Percentiles rank a stretch among this genome's conserved stretches.
phyloP scores from a whole-genome alignment of 2,797 vertebrate species.

The Rhabdophis nuchalis region DNA sequence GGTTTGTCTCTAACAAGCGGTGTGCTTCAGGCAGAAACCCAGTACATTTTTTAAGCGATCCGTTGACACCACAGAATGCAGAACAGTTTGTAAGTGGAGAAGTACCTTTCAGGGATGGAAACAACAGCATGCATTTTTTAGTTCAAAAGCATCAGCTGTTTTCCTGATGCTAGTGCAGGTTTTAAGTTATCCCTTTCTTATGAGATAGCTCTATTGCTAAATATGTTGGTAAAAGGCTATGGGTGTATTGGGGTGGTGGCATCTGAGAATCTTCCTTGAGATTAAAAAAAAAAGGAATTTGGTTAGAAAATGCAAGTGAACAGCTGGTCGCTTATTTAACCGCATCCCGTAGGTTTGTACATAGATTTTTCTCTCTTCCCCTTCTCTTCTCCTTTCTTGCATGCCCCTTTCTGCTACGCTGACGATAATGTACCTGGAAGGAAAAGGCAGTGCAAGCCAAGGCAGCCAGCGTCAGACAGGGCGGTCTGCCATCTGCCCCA shows the following conservation, averaged over 20 bases:
- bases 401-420: conserved; percentile 61
- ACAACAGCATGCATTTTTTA: neutral
- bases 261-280: neutral
- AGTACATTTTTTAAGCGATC: neutral
- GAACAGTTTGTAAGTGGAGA: conserved; percentile 1
- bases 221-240: neutral
- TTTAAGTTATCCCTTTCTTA: neutral
- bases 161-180: conserved; percentile 7
- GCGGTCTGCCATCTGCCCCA: conserved; percentile 83
- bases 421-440: conserved; percentile 81
- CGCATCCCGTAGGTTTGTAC: conserved; percentile 27
- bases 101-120: conserved; percentile 26
- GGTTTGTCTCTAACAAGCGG: neutral
- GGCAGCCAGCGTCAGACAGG: conserved; percentile 77
- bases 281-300: conserved; percentile 19
- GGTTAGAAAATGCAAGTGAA: conserved; percentile 43
- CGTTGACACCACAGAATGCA: neutral
- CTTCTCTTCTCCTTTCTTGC: conserved; percentile 20
- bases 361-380: conserved; percentile 28
- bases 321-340: conserved; percentile 51
- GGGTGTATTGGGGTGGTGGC: neutral
- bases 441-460: conserved; percentile 69
- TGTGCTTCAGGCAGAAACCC: conserved; percentile 13
- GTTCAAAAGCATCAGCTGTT: conserved; percentile 9
- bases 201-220: neutral